Percentiles rank a stretch among this genome's conserved stretches.
Evolutionary conservation across 2,888 invertebrate genomes (phyloP).

Genomic region (Thumatha senex): DNA sequence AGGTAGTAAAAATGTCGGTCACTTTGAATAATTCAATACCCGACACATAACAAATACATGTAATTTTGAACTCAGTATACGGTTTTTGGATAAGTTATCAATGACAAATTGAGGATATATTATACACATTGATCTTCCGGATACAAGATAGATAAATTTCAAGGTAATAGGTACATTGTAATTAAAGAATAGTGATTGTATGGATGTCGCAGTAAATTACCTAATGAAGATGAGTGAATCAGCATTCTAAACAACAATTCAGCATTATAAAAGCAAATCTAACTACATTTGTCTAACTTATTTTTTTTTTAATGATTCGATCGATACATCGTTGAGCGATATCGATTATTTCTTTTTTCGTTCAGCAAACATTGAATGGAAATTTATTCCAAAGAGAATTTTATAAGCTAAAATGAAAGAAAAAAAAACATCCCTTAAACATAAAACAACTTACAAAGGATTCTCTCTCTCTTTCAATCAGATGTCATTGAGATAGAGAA

Average conservation of each 20-base stretch:
- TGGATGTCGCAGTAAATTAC: constrained; percentile 1
- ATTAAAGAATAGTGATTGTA: constrained; percentile 11
- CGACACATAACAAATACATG: constrained; percentile 12
- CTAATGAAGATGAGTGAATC: background rate
- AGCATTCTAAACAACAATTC: too few relatives aligned
- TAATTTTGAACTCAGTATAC: constrained; percentile 32
- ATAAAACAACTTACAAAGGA: constrained; percentile 19
- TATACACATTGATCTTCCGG: constrained; percentile 22
- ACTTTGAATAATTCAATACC: constrained; percentile 46
- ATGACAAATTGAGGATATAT: constrained; percentile 17
- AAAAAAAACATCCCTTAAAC: background rate
- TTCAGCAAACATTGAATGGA: too few relatives aligned
- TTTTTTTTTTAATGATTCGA: too few relatives aligned
- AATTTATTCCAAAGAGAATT: too few relatives aligned
- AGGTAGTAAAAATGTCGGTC: constrained; percentile 29
- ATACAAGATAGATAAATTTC: constrained; percentile 19
- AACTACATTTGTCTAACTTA: too few relatives aligned
- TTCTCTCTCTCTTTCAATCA: constrained; percentile 55
- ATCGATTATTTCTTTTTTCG: too few relatives aligned
- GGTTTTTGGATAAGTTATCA: constrained; percentile 29
- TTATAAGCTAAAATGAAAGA: too few relatives aligned
- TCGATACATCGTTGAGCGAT: too few relatives aligned
- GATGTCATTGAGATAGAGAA: constrained; percentile 77
- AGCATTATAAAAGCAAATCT: too few relatives aligned
- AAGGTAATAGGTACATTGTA: constrained; percentile 16